phyloP scores from a whole-genome alignment of 1,140 invertebrate genomes.

The Cepaea nemoralis region DNA sequence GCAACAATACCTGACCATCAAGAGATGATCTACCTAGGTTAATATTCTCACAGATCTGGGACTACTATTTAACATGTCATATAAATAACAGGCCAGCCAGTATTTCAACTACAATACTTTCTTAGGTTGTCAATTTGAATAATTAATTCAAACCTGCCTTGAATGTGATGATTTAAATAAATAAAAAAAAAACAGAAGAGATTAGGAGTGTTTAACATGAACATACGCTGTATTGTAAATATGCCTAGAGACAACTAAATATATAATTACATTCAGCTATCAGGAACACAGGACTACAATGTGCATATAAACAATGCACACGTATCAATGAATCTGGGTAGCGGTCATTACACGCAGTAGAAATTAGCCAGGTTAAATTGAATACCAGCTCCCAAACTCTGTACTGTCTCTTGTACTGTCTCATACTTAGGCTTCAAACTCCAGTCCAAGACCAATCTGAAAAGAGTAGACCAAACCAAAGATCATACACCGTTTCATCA shows the following conservation, averaged over 20 bases:
- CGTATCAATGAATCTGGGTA: background rate
- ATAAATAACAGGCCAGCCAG: too few species aligned
- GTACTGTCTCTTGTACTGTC: background rate
- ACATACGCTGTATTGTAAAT: background rate
- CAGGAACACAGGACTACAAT: background rate
- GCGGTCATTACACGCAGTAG: background rate
- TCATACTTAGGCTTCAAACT: constrained; percentile 78
- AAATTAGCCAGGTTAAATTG: background rate
- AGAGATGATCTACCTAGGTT: too few species aligned
- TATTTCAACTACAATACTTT: too few species aligned
- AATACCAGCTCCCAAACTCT: background rate
- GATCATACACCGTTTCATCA: background rate
- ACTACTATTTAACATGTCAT: too few species aligned
- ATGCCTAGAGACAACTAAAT: background rate
- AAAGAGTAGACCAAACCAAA: background rate
- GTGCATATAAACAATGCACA: background rate
- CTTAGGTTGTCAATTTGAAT: too few species aligned
- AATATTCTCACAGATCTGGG: too few species aligned
- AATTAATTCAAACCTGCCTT: too few species aligned
- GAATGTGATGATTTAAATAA: too few species aligned
- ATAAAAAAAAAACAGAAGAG: background rate
- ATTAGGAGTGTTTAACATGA: background rate
- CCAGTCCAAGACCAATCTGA: constrained; percentile 79
- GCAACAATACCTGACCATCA: too few species aligned
- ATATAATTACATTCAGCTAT: background rate